phyloP scores from a whole-genome alignment of 1,140 invertebrate genomes.

The Drosophila jambulina region DNA sequence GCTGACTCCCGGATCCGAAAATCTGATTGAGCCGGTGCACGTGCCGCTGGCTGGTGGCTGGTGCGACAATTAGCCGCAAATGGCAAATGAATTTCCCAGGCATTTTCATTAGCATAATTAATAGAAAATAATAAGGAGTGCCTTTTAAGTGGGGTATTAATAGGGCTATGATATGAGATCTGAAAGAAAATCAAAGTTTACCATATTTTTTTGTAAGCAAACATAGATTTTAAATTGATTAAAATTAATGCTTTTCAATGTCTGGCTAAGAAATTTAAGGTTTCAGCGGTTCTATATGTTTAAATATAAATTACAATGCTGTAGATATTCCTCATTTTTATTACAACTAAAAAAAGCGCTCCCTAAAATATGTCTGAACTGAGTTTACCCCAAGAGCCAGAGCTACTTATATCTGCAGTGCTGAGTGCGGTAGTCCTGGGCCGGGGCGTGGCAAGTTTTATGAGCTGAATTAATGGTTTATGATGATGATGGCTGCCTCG shows the following conservation, averaged over 20 bases:
- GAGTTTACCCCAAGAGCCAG: not conserved
- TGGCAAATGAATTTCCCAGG: slow-evolving; percentile 67
- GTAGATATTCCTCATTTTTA: not conserved
- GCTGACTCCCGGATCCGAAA: slow-evolving; percentile 24
- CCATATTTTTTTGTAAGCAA: not conserved
- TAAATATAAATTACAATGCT: not conserved
- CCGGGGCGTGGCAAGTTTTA: slow-evolving; percentile 64
- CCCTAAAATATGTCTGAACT: not conserved
- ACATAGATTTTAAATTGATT: not conserved
- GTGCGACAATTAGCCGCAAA: slow-evolving; percentile 77
- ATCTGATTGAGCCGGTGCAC: slow-evolving; percentile 46
- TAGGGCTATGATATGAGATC: too few species aligned
- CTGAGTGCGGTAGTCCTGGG: slow-evolving; percentile 22
- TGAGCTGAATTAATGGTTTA: slow-evolving; percentile 78
- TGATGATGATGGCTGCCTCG: slow-evolving; percentile 58
- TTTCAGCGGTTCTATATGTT: not conserved
- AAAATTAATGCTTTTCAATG: not conserved
- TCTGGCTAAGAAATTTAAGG: not conserved
- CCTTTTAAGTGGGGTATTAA: not conserved
- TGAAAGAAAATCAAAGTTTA: not conserved
- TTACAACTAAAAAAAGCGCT: not conserved
- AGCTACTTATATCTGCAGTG: not conserved
- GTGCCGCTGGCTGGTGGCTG: slow-evolving; percentile 13
- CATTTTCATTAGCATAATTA: slow-evolving; percentile 74
- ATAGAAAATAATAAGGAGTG: slow-evolving; percentile 45